Base-by-base conservation (phyloP, 64 coral and sea anemone genomes). In the Montipora sp. region DNA sequence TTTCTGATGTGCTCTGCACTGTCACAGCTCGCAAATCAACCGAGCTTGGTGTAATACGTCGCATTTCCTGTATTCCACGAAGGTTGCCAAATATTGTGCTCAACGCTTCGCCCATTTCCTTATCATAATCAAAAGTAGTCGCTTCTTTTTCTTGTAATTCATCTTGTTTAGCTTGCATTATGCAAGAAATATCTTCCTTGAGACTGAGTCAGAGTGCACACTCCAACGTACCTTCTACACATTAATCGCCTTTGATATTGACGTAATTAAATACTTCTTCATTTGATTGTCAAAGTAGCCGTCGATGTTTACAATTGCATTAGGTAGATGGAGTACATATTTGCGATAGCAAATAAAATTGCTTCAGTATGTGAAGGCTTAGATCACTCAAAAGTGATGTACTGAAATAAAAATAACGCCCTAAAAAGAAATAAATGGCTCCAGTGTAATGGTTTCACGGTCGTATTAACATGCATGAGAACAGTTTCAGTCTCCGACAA, bases 1-100 rank as follows among this genome's bases (percentile, higher is more conserved):
- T 49, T 47, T 84, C 82, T 10, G 61, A 50, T 19, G 9, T 8
- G n/a, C 80, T 69, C 20, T 70, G 3, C 5, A 5, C 47, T 84
- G 5, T 50, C 45, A 70, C 14, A 36, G 3, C 47, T 49, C 3
- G 44, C 3, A 14, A 47, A 11, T 5, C 43, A 11, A 8, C 14
- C 45, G 49, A 15, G 12, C 11, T 20, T 48, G 82, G 67, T 20
- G 43, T 49, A 9, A 48, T 50, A 3, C 16, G 61, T 84, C 82
- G 44, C 43, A 20, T 84, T 70, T 84, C 82, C 11, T 84, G 60
- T 66, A 84, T 84, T 48, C 60, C 82, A 21, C 82, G 82, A 11
- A 84, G 82, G 19, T 84, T 84, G 61, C 47, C 59, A 70, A 84
- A 84, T 47, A 84, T 84, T 63, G 65, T 71, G 18, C 82, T 70